Base-by-base conservation (phyloP, 2,888 invertebrate species). In the Erebia epiphron region DNA sequence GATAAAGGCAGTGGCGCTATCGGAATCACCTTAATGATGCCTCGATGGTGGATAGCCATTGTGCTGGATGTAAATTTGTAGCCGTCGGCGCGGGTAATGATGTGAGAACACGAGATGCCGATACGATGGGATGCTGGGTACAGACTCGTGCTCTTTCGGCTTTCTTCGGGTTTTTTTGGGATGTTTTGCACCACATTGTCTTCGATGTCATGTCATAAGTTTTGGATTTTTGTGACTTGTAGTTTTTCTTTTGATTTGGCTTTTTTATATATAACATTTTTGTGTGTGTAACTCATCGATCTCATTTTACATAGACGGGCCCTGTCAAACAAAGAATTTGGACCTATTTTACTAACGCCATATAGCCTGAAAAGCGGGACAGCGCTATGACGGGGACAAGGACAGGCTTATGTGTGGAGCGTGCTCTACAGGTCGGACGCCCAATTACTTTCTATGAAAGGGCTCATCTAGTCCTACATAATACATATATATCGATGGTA, bases 1-100 rank as follows among this genome's bases (percentile, higher is more conserved):
- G 76, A 83, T 76, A 79, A 77, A 76, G 80, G 77, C 81, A 80
- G 86, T 89, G 92, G 92, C 92, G 92, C 92, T 93, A 92, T 93
- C 92, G 90, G 91, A 92, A 93, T 93, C 92, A 93, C 93, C 92
- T 92, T 93, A 93, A 93, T 93, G 93, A 93, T 93, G 92, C 92
- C 92, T 92, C 92, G 93, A 93, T 92, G 92, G 90, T 90, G 92
- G 92, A 93, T 92, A 92, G 91, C 92, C 92, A 93, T 93, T 92
- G 93, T 93, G 92, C 89, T 90, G 92, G 92, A 92, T 93, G 92
- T 92, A 93, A 93, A 92, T 92, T 92, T 93, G 93, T 93, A 92
- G 92, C 92, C 92, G 92, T 92, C 92, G 92, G 93, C 92, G 92
- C 90, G 92, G 92, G 92, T 93, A 93, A 93, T 93, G 93, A 93